These are phyloP conservation scores for Crocodylus rhombifer DNA, from an alignment of 2,797 vertebrate genomes.

Conservation along the genomic window DNA sequence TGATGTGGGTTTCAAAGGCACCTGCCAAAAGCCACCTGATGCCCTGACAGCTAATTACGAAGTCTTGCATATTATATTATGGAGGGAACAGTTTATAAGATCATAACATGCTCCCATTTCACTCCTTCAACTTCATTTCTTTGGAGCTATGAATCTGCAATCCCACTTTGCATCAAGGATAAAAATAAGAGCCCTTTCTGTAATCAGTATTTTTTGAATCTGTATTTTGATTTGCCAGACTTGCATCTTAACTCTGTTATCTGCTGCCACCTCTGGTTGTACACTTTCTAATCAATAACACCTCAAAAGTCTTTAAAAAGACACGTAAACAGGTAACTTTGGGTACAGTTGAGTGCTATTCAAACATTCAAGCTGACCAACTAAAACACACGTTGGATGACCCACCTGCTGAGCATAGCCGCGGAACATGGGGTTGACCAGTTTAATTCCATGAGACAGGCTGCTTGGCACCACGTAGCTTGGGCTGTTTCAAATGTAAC, in stretches of 20 bases:
- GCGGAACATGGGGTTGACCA: constrained; percentile 99
- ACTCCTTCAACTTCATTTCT: constrained; percentile 47
- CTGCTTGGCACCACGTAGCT: constrained; percentile 97
- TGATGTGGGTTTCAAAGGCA: constrained; percentile 39
- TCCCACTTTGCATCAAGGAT: constrained; percentile 44
- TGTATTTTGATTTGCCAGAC: constrained; percentile 45
- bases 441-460: constrained; percentile 96
- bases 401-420: constrained; percentile 97
- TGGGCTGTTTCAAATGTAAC: constrained; percentile 82
- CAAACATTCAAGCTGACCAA: background rate
- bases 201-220: constrained; percentile 38
- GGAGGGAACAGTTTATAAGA: constrained; percentile 32
- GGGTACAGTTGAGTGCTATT: background rate
- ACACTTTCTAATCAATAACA: constrained; percentile 21
- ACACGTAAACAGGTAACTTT: too few relatives aligned
- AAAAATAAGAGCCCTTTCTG: constrained; percentile 15
- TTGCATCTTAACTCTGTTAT: constrained; percentile 10
- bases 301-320: too few relatives aligned
- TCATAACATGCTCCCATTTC: background rate
- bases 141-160: constrained; percentile 25
- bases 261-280: constrained; percentile 18
- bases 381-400: background rate
- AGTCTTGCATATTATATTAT: constrained; percentile 25
- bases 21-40: background rate
- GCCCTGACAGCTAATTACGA: constrained; percentile 60